Percentiles rank a stretch among this genome's conserved stretches.
Conservation (phyloP, 2,888 invertebrate genomes). For the Melinaea marsaeus region DNA sequence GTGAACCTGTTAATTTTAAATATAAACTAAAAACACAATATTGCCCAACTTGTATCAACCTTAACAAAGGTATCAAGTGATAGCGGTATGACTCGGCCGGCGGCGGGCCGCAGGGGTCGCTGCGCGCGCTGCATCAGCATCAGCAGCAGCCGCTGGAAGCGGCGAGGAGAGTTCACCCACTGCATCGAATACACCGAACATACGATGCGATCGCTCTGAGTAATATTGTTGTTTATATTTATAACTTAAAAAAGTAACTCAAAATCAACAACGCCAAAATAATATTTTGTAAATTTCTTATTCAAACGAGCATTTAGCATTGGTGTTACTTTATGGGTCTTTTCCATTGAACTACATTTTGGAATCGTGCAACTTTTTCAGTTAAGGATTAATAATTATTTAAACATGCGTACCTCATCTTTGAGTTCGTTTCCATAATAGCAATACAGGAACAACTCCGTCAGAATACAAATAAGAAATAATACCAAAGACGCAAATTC, state of each 20-base stretch:
- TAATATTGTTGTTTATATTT: neutral
- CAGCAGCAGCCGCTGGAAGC: slow-evolving; percentile 53
- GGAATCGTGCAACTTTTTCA: too few species aligned
- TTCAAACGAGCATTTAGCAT: too few species aligned
- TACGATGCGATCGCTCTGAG: slow-evolving; percentile 63
- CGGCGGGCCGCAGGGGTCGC: slow-evolving; percentile 67
- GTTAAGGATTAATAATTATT: too few species aligned
- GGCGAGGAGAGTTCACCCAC: slow-evolving; percentile 46
- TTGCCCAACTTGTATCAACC: slow-evolving; percentile 39
- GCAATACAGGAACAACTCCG: slow-evolving; percentile 76
- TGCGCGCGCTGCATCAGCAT: slow-evolving; percentile 67
- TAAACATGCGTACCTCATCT: slow-evolving; percentile 56
- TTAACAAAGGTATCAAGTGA: slow-evolving; percentile 72
- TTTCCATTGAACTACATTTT: too few species aligned
- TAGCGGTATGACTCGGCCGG: slow-evolving; percentile 68
- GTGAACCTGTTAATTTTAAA: too few species aligned
- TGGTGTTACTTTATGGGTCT: too few species aligned
- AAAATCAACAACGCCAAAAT: neutral
- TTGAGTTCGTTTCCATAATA: slow-evolving; percentile 78
- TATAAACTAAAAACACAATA: neutral
- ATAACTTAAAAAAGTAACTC: neutral
- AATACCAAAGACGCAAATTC: slow-evolving; percentile 74
- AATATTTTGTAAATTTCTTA: neutral
- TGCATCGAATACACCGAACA: slow-evolving; percentile 59
- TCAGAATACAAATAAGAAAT: slow-evolving; percentile 74